phyloP scores from a whole-genome alignment of 2,888 invertebrate species.

The Crepidodera aurea region DNA sequence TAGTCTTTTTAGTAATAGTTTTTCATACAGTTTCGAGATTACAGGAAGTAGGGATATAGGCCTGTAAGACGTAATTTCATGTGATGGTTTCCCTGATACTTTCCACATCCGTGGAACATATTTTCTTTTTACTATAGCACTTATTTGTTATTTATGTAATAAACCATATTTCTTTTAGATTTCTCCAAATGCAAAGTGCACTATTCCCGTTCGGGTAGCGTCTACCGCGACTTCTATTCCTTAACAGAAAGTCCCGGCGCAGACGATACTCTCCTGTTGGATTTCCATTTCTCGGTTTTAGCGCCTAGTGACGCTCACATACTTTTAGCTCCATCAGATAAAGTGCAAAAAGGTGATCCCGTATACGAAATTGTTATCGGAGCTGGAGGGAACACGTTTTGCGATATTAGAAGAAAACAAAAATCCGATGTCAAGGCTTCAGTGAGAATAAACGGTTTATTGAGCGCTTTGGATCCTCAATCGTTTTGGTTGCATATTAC shows the following conservation, averaged over 20 bases:
- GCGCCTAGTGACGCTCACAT: slow-evolving; percentile 76
- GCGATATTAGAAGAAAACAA: slow-evolving; percentile 70
- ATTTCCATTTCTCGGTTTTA: slow-evolving; percentile 74
- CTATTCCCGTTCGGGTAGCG: slow-evolving; percentile 65
- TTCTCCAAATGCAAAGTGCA: slow-evolving; percentile 65
- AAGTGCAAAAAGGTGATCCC: slow-evolving; percentile 62
- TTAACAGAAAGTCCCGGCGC: slow-evolving; percentile 52
- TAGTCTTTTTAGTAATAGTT: too few species aligned
- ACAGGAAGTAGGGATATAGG: too few species aligned
- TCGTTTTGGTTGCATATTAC: slow-evolving; percentile 73
- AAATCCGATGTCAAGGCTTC: slow-evolving; percentile 68
- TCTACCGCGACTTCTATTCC: slow-evolving; percentile 67
- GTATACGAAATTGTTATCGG: slow-evolving; percentile 78
- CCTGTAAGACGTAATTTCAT: too few species aligned
- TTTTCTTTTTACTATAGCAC: too few species aligned
- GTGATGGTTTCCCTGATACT: too few species aligned
- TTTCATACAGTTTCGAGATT: too few species aligned
- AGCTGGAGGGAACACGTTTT: slow-evolving; percentile 75
- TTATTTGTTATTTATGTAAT: too few species aligned
- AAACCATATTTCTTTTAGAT: too few species aligned
- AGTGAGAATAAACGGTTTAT: slow-evolving; percentile 64
- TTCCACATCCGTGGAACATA: too few species aligned
- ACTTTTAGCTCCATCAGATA: slow-evolving; percentile 66
- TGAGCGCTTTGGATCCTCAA: slow-evolving; percentile 69
- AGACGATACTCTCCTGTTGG: slow-evolving; percentile 55